phyloP scores from a whole-genome alignment of 2,888 invertebrate genomes.

The Eupithecia subumbrata region DNA sequence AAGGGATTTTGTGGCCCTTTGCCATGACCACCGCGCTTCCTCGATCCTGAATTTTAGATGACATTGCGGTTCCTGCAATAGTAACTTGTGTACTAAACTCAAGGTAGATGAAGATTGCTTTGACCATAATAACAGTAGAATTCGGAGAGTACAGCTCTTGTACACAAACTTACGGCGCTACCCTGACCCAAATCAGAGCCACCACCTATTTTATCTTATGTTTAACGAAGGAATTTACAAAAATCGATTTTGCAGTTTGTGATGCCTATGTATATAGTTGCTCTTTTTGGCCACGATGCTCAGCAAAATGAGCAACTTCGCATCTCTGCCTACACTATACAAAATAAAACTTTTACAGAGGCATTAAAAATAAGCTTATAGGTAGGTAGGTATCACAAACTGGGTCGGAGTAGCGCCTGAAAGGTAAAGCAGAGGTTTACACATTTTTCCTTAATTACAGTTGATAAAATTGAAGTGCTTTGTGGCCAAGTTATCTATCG shows the following conservation, averaged over 20 bases:
- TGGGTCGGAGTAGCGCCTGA: no score
- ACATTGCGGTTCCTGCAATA: conserved; percentile 40
- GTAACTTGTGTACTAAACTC: conserved; percentile 34
- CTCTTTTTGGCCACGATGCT: no score
- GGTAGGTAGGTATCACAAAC: no score
- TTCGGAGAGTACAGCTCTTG: neutral
- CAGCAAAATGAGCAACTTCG: no score
- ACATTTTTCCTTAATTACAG: neutral
- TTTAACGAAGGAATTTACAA: no score
- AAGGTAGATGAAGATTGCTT: conserved; percentile 29
- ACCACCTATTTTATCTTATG: no score
- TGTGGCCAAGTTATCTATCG: neutral
- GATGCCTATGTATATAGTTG: no score
- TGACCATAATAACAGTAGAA: conserved; percentile 34
- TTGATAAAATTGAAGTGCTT: neutral
- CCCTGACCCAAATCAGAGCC: no score
- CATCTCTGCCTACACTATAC: no score
- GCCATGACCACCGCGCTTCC: conserved; percentile 34
- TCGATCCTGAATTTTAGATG: conserved; percentile 47
- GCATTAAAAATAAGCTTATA: no score
- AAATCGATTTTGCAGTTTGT: no score
- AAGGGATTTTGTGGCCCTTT: conserved; percentile 19
- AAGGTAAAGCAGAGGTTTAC: neutral
- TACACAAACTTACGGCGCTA: neutral
- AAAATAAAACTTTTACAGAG: no score